Conservation (phyloP, 2,888 invertebrate genomes). For the Eristalinus sepulchralis region DNA sequence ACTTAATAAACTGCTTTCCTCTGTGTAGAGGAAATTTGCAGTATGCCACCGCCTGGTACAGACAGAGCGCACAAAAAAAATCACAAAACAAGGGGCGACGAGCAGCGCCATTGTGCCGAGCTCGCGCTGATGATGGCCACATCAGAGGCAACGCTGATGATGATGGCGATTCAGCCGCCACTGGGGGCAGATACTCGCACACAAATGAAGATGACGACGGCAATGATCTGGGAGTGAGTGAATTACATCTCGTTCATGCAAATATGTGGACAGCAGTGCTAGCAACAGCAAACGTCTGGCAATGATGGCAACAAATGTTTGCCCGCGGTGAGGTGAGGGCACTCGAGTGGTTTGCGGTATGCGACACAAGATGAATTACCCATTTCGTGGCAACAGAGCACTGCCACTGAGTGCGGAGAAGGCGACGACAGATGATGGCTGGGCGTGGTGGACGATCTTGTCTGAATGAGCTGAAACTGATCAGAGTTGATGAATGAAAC, state of each 20-base stretch:
- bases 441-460: background rate
- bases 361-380: background rate
- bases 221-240: constrained; percentile 45
- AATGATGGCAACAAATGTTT: constrained; percentile 60
- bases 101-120: constrained; percentile 52
- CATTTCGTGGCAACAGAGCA: background rate
- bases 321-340: background rate
- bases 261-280: constrained; percentile 26
- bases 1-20: constrained; percentile 61
- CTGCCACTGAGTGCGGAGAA: background rate
- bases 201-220: constrained; percentile 49
- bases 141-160: background rate
- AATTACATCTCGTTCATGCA: constrained; percentile 2
- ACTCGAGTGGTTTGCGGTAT: no score
- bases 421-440: background rate
- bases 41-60: constrained; percentile 40
- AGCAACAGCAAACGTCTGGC: constrained; percentile 48
- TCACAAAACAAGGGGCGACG: constrained; percentile 3
- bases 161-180: constrained; percentile 10
- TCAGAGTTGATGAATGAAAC: background rate
- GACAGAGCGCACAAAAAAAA: constrained; percentile 31
- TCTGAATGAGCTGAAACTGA: background rate
- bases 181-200: background rate
- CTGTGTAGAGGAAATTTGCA: constrained; percentile 32
- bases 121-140: constrained; percentile 26